Evolutionary conservation across 2,888 invertebrate species (phyloP), one percentile per base, ranked within the genome.

Genomic region (Merodon equestris): DNA sequence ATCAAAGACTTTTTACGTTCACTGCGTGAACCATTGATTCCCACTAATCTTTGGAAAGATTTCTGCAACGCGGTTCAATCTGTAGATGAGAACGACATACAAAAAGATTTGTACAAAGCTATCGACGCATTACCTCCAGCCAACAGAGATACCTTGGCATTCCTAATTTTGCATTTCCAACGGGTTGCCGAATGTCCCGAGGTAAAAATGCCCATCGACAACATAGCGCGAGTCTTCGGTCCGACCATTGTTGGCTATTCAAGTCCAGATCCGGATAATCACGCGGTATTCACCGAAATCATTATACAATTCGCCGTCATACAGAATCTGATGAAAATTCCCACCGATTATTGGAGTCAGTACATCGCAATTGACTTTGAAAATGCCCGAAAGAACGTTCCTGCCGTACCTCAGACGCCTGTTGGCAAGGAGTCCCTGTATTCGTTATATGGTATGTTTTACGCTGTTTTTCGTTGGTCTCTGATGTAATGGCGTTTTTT

Each of bases 91-190:
- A 92, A 93, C 0, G 91, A 92, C 42, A 82, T 85, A 36, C 84
- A 84, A 61, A 85, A 84, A 13, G 83, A 86, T 74, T 86, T 95
- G 1, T 92, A 92, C 85, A 93, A 95, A 83, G 94, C 95, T 0
- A 93, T 99, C 83, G 92, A 93, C 17, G 93, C 94, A 82, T 90
- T 99, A 84, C 98, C 99, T 9, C 94, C 93, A 84, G 94, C 98
- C 0, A 99, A 99, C 89, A 91, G 97, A 13, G 98, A 99, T 87
- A 97, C 98, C 0, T 90, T 99, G 61, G 97, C 98, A 0, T 99
- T 95, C 90, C 90, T 99, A 10, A 92, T 97, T 83, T 90, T 97
- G 72, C 99, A 99, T 89, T 91, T 98, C 83, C 96, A 97, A 88
- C 96, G 97, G 84, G 93, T 98, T 72, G 93, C 96, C 0, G 93